Percentiles rank a stretch among this genome's conserved stretches.
Conservation (phyloP, 2,113 vertebrate species). For the Megaleporinus macrocephalus region DNA sequence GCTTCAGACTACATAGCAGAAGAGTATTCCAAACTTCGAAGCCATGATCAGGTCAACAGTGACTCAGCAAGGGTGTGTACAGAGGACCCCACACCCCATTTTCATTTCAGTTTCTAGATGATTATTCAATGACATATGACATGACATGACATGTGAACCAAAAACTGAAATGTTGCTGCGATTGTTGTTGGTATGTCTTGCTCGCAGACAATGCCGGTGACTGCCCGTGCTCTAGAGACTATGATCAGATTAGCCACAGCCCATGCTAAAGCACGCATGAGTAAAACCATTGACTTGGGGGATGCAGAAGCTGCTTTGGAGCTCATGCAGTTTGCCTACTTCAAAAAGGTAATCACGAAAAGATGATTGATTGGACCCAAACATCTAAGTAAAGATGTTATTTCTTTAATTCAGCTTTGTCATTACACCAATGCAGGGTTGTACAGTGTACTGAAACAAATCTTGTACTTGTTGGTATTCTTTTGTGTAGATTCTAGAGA, state of each 20-base stretch:
- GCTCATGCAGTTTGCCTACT: constrained; percentile 68
- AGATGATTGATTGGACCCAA: neutral
- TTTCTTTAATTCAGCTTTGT: neutral
- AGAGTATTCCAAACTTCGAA: constrained; percentile 67
- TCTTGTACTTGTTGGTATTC: neutral
- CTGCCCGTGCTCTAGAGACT: constrained; percentile 67
- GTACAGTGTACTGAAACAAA: too few relatives aligned
- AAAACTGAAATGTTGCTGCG: neutral
- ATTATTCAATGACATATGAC: too few relatives aligned
- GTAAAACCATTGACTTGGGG: constrained; percentile 61
- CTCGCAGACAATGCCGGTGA: constrained; percentile 67
- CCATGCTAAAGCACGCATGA: constrained; percentile 71
- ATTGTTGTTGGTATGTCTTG: neutral
- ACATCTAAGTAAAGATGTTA: too few relatives aligned
- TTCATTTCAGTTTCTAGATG: neutral
- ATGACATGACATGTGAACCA: neutral
- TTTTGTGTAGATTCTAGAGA: constrained; percentile 63
- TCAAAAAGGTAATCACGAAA: constrained; percentile 58
- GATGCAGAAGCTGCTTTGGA: constrained; percentile 71
- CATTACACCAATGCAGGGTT: too few relatives aligned
- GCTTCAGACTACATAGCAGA: constrained; percentile 67
- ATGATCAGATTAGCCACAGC: constrained; percentile 72
- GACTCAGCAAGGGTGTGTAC: constrained; percentile 61
- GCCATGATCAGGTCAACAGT: constrained; percentile 66
- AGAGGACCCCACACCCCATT: rapidly evolving